Evolutionary conservation across 2,888 invertebrate species (phyloP).

Genomic region (Xestia c-nigrum): DNA sequence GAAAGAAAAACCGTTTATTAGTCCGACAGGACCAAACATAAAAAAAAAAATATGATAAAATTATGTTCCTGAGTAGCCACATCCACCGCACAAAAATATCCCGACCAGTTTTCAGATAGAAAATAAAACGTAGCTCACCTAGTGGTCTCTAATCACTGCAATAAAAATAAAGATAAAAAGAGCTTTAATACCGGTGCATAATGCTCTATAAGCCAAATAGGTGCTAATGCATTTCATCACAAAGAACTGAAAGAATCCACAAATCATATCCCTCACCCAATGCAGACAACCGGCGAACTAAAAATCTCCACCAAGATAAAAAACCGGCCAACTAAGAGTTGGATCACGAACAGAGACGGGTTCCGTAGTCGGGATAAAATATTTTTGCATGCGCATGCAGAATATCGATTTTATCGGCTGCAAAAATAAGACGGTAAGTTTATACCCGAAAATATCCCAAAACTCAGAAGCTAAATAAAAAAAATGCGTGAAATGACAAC

Average conservation of each 20-base stretch:
- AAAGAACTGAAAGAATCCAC: conserved; percentile 17
- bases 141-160: background rate
- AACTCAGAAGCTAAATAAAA: background rate
- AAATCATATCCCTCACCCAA: conserved; percentile 25
- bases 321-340: background rate
- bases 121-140: background rate
- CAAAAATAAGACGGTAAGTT: background rate
- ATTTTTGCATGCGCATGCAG: background rate
- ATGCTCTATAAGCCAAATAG: background rate
- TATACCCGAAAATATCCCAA: background rate
- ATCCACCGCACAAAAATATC: too few relatives aligned
- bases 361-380: background rate
- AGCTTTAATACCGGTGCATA: background rate
- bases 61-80: too few relatives aligned
- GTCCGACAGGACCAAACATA: too few relatives aligned
- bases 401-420: background rate
- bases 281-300: conserved; percentile 24
- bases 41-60: too few relatives aligned
- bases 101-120: too few relatives aligned
- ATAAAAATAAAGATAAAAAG: background rate
- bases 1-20: too few relatives aligned
- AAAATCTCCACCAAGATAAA: conserved; percentile 33
- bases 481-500: too few relatives aligned
- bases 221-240: conserved; percentile 16
- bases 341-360: background rate